Base-by-base conservation (phyloP, 1,140 invertebrate species). In the Cepaea nemoralis region DNA sequence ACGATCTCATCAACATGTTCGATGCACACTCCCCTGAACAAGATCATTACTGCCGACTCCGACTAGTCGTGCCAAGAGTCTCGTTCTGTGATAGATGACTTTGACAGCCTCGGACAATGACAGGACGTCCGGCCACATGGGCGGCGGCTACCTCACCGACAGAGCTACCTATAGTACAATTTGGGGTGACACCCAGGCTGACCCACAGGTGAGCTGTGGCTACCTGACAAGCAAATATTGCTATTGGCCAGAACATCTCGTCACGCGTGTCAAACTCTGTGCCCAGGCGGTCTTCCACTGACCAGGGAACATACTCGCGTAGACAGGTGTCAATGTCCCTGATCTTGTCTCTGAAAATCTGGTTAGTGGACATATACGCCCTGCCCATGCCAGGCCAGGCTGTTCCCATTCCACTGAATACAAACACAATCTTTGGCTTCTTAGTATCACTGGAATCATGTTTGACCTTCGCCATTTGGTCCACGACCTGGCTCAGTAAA, bases 61-160 rank as follows among this genome's bases (percentile, higher is more conserved):
- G 5, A 55, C 83, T 2, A 80, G 82, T 22, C 79, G 71, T 19
- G 83, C 55, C 31, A 87, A 67, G 33, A 80, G 31, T 5, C 45
- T n/a, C n/a, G 87, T 85, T 55, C 88, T 76, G 48, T 81, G 55
- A 80, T 85, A 88, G 24, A 87, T 85, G 16, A 88, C 63, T 77
- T 79, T 82, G 14, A 89, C 86, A 35, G 88, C 87, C 31, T 85
- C 77, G 35, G 81, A 27, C n/a, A 89, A 74, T n/a, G 82, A 77
- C 33, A 88, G 35, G 50, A 66, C 42, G 0, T 86, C n/a, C 87
- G 40, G 83, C 45, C 27, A 84, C 67, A 77, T 86, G 82, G 37
- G 87, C 86, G 0, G 87, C 87, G 1, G 87, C 87, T 31, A 89
- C 88, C 67, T 89, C 88, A 3, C 88, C 88, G 0, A 89, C 85